Percentiles rank a stretch among this genome's conserved stretches.
Conservation (phyloP, 2,113 vertebrate species). For the Atherinomorus stipes region DNA sequence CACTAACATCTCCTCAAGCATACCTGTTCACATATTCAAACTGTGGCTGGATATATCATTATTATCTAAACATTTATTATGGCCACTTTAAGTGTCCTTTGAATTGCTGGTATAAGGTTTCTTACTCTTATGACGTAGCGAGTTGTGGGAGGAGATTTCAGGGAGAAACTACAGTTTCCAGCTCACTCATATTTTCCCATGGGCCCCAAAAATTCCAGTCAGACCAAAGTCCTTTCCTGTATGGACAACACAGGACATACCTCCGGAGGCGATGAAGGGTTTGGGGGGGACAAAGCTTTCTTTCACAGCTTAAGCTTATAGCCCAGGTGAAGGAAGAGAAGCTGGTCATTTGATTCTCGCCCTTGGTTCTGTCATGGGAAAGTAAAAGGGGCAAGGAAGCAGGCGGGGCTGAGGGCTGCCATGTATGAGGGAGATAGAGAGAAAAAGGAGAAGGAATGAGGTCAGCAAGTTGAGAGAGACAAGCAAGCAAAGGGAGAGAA, state of each 20-base stretch:
- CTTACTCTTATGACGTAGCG: slow-evolving; percentile 18
- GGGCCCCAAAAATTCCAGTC: slow-evolving; percentile 89
- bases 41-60: neutral
- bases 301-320: slow-evolving; percentile 84
- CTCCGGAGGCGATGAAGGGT: slow-evolving; percentile 78
- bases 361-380: slow-evolving; percentile 79
- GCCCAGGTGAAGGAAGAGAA: slow-evolving; percentile 89
- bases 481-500: neutral
- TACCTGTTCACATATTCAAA: neutral
- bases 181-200: slow-evolving; percentile 79
- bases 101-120: slow-evolving; percentile 8
- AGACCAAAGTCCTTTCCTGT: slow-evolving; percentile 88
- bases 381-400: slow-evolving; percentile 67
- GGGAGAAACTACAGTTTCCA: slow-evolving; percentile 7
- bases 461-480: slow-evolving; percentile 41
- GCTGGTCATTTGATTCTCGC: slow-evolving; percentile 83
- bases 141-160: slow-evolving; percentile 41
- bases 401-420: slow-evolving; percentile 1
- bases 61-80: neutral
- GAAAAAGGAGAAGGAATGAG: slow-evolving; percentile 15
- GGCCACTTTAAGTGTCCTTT: neutral
- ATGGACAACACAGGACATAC: slow-evolving; percentile 86
- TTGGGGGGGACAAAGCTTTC: slow-evolving; percentile 86
- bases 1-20: neutral
- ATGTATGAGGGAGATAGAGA: slow-evolving; percentile 11